Conservation (phyloP, 1,140 invertebrate genomes). For the Gerris buenoi region DNA sequence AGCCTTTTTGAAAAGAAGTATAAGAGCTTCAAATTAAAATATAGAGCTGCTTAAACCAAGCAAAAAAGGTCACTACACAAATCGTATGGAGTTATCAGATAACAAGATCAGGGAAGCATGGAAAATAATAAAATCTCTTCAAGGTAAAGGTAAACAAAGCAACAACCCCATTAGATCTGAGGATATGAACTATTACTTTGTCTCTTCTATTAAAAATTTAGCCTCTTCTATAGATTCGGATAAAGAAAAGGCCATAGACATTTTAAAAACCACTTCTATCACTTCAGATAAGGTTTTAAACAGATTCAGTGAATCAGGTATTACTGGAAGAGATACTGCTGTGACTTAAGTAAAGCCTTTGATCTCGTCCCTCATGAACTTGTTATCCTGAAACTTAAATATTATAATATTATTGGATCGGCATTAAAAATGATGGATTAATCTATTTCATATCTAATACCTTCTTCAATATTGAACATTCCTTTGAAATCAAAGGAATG, state of each 20-base stretch:
- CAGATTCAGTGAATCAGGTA: no score
- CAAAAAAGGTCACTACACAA: neutral
- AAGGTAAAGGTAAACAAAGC: neutral
- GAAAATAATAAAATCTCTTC: neutral
- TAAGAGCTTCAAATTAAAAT: neutral
- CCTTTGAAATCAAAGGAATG: no score
- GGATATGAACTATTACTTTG: neutral
- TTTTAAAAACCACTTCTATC: neutral
- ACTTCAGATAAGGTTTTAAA: no score
- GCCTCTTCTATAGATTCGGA: neutral
- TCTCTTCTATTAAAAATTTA: neutral
- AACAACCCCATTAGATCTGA: neutral
- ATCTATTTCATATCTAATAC: no score
- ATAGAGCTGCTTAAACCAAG: neutral
- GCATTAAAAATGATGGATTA: no score
- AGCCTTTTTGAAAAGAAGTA: neutral
- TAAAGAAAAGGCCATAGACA: neutral
- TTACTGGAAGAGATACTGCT: no score
- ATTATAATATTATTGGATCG: no score
- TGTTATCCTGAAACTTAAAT: no score
- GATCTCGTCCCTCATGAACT: no score
- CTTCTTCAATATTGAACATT: no score
- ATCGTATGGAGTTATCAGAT: neutral
- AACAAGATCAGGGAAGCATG: neutral
- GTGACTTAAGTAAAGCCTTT: no score